Evolutionary conservation across 2,888 invertebrate genomes (phyloP), one percentile per base, ranked within the genome.

Genomic region (Thymelicus lineola): DNA sequence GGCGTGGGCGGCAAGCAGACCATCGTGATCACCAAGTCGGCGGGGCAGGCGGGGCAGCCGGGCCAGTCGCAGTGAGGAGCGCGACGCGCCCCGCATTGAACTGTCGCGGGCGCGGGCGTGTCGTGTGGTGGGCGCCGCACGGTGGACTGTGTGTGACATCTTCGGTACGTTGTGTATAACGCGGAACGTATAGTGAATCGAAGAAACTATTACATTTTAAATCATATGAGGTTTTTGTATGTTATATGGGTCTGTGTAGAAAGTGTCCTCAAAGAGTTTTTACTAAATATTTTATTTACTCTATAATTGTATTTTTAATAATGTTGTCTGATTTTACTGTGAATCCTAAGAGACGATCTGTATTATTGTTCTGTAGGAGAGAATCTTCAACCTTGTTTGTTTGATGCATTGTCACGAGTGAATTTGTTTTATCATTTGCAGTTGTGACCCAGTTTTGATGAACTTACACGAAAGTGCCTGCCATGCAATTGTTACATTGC

Each of bases 1-100:
- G 91, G 94, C 6, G 92, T 94, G n/a, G 96, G 95, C 61, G 95
- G 95, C 67, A 95, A 95, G 81, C 95, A 95, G 82, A 95, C 95
- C 62, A 95, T 95, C 74, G 95, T 95, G 76, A 95, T 95, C 77
- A 95, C 95, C 15, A 95, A 95, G 79, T 94, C 95, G 0, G 88
- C 90, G 38, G 82, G 76, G 71, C 92, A 92, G 77, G 81, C 88
- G 36, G 80, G 87, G 69, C 89, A 87, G 79, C 84, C 87, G 6
- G 85, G 80, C 48, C 91, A 87, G 78, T 88, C 84, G 74, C 93
- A 93, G 87, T 93, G 91, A 92, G 82, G 73, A 28, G 72, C 67
- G 75, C 73, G 72, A 74, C 67, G 67, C 67, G 61, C 68, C 62
- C 62, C 68, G 68, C 68, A 68, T 35, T 62, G 57, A 48, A 36